These are phyloP conservation scores for Hydrotaea cyrtoneurina DNA, from an alignment of 2,888 invertebrate genomes.

Conservation along the genomic window DNA sequence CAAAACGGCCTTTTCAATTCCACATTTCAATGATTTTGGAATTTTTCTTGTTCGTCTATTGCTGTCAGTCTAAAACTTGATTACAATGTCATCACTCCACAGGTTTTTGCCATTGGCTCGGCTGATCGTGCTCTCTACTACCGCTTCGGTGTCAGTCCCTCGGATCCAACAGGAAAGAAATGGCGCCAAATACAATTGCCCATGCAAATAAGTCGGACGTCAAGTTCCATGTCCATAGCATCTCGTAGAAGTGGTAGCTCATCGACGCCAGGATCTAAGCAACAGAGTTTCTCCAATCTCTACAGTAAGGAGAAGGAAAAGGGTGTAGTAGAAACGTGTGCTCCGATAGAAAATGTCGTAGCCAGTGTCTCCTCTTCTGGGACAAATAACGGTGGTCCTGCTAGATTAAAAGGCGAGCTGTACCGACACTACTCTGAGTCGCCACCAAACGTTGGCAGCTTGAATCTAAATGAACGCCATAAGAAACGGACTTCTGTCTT, in stretches of 20 bases:
- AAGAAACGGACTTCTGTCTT: slow-evolving; percentile 75
- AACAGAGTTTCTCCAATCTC: slow-evolving; percentile 86
- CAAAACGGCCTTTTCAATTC: no score
- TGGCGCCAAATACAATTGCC: slow-evolving; percentile 92
- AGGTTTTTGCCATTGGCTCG: slow-evolving; percentile 89
- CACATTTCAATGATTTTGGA: no score
- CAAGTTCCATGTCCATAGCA: slow-evolving; percentile 88
- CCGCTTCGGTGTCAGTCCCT: slow-evolving; percentile 87
- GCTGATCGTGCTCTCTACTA: slow-evolving; percentile 91
- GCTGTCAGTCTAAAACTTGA: no score
- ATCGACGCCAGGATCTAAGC: slow-evolving; percentile 83
- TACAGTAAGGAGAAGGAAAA: slow-evolving; percentile 79
- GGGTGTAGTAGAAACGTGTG: slow-evolving; percentile 79
- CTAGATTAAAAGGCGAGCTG: slow-evolving; percentile 78
- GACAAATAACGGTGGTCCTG: slow-evolving; percentile 78
- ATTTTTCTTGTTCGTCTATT: no score
- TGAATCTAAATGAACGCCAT: slow-evolving; percentile 78
- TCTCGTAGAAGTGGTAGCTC: slow-evolving; percentile 81
- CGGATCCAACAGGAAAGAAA: slow-evolving; percentile 92
- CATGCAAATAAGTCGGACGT: slow-evolving; percentile 90
- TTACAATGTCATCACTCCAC: no score
- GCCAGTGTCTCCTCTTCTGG: slow-evolving; percentile 39
- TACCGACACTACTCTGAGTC: slow-evolving; percentile 77
- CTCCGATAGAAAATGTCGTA: slow-evolving; percentile 80
- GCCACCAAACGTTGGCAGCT: slow-evolving; percentile 79